A percentile compares a stretch with the other conserved stretches of the same genome.
These are phyloP conservation scores for Galago senegalensis DNA, from an alignment of 2,797 vertebrate species.

Conservation along the genomic window DNA sequence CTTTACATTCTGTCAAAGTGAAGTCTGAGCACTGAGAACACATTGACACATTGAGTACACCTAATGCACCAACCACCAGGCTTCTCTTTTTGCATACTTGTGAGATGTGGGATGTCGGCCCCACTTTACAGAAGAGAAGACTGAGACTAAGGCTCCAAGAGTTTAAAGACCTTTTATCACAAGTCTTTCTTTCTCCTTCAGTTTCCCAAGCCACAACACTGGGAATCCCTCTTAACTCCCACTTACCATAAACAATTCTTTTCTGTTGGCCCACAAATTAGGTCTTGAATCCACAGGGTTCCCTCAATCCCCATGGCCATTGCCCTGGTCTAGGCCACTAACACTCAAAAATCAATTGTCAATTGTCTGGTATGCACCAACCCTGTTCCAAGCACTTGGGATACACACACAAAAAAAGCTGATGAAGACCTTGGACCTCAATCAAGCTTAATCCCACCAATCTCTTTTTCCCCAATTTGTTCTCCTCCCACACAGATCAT, in stretches of 20 bases:
- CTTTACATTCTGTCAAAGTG: neutral
- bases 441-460: neutral
- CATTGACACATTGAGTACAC: accelerated
- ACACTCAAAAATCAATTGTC: neutral
- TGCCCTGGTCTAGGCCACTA: neutral
- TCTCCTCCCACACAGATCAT: neutral
- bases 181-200: neutral
- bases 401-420: neutral
- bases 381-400: neutral
- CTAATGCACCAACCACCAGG: accelerated
- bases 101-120: neutral
- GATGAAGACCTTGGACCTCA: neutral
- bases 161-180: neutral
- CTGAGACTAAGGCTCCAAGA: neutral
- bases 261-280: neutral
- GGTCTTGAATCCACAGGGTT: neutral
- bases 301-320: neutral
- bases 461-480: neutral
- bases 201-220: neutral
- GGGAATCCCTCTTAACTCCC: neutral
- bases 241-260: neutral
- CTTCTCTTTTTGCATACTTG: neutral
- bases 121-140: slow-evolving; percentile 9
- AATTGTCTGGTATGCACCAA: neutral
- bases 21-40: neutral